These are phyloP conservation scores for Metopia argyrocephala DNA, from an alignment of 2,888 invertebrate genomes.

Conservation along the genomic window DNA sequence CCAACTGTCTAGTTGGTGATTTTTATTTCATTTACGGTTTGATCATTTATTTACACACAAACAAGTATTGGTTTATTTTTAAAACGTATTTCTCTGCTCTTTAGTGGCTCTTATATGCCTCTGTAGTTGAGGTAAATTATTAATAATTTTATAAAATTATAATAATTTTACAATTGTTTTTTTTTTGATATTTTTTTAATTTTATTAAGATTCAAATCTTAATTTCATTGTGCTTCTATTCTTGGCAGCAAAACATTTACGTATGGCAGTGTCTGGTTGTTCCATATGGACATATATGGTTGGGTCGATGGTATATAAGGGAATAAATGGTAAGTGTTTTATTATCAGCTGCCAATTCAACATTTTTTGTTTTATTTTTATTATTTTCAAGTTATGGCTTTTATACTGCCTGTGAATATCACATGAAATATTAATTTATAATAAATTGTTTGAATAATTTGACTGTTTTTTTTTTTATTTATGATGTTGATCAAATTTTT, in stretches of 20 bases:
- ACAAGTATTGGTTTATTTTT: too few species aligned
- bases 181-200: conserved; percentile 18
- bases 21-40: conserved; percentile 1
- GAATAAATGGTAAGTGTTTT: conserved; percentile 33
- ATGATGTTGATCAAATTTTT: too few species aligned
- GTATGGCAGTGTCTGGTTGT: conserved; percentile 13
- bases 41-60: conserved; percentile 30
- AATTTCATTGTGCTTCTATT: conserved; percentile 30
- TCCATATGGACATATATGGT: conserved; percentile 20
- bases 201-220: conserved; percentile 57
- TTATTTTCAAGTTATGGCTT: conserved; percentile 9
- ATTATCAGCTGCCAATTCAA: too few species aligned
- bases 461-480: too few species aligned
- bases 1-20: conserved; percentile 16
- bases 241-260: too few species aligned
- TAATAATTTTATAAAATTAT: conserved; percentile 59
- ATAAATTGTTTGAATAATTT: too few species aligned
- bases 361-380: neutral
- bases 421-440: too few species aligned
- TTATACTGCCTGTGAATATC: conserved; percentile 45
- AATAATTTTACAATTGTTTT: conserved; percentile 41
- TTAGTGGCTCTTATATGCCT: conserved; percentile 20
- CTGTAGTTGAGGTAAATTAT: conserved; percentile 52
- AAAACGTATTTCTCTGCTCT: conserved; percentile 31
- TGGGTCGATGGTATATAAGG: conserved; percentile 29